Conservation (phyloP, 2,113 vertebrate species). For the Vimba vimba region DNA sequence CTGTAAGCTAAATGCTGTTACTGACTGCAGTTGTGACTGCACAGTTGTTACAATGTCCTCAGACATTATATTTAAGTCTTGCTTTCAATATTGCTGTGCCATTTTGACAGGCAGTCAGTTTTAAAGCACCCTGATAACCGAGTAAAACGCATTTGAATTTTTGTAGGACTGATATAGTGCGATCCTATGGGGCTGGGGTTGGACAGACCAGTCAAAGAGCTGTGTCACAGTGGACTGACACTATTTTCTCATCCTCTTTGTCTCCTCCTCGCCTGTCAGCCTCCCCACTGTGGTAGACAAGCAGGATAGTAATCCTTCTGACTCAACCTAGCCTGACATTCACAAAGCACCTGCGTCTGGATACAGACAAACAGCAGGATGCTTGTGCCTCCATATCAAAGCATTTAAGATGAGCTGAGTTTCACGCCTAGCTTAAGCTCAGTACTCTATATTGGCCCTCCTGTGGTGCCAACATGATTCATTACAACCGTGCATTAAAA, state of each 20-base stretch:
- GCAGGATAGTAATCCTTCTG: constrained; percentile 36
- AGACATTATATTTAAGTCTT: background rate
- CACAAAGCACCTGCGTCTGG: constrained; percentile 20
- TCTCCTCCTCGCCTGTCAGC: background rate
- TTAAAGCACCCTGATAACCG: background rate
- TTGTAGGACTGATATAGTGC: background rate
- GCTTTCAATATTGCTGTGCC: background rate
- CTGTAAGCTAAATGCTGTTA: background rate
- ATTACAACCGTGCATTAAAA: constrained; percentile 24
- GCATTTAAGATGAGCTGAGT: constrained; percentile 16
- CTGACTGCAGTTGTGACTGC: background rate
- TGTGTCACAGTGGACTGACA: constrained; percentile 16
- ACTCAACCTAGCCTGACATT: constrained; percentile 41
- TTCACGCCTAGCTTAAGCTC: constrained; percentile 4
- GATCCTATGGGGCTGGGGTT: background rate
- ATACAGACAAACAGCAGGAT: constrained; percentile 35
- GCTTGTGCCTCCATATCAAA: constrained; percentile 32
- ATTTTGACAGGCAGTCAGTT: background rate
- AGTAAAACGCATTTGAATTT: background rate
- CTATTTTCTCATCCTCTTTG: constrained; percentile 40
- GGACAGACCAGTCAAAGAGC: constrained; percentile 2
- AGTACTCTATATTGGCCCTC: background rate
- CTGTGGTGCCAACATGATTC: constrained; percentile 28
- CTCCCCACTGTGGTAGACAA: constrained; percentile 25
- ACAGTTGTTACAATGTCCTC: background rate